These are phyloP conservation scores for Drosophila novamexicana DNA, from an alignment of 1,140 invertebrate species.

Conservation along the genomic window DNA sequence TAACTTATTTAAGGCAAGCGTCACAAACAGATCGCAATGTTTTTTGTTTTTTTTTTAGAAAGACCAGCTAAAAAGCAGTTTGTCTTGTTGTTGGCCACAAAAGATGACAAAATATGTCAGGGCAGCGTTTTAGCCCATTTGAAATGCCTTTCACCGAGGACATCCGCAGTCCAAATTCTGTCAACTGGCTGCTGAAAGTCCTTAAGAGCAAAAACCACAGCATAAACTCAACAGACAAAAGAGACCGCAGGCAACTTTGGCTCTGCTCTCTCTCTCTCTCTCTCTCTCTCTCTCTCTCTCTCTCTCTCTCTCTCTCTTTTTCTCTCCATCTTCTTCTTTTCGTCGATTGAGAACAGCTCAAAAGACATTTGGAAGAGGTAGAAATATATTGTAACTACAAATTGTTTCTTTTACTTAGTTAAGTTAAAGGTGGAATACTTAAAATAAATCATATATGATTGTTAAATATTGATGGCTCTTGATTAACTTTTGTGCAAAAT, in stretches of 20 bases:
- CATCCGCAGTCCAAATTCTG: slow-evolving; percentile 23
- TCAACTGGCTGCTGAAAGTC: slow-evolving; percentile 24
- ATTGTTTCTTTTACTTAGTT: too few relatives aligned
- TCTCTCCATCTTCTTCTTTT: background rate
- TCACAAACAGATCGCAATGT: background rate
- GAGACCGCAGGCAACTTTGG: slow-evolving; percentile 10
- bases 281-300: too few relatives aligned
- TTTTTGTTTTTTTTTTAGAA: background rate
- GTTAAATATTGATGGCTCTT: too few relatives aligned
- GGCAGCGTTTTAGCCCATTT: slow-evolving; percentile 20
- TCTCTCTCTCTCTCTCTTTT: too few relatives aligned
- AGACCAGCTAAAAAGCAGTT: slow-evolving; percentile 13
- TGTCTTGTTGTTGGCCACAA: slow-evolving; percentile 39
- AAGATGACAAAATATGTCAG: slow-evolving; percentile 40
- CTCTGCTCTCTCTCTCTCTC: background rate
- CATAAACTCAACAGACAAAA: slow-evolving; percentile 29
- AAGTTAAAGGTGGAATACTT: too few relatives aligned
- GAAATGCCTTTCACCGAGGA: slow-evolving; percentile 25
- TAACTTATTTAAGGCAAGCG: background rate
- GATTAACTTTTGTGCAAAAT: too few relatives aligned
- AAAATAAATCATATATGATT: too few relatives aligned
- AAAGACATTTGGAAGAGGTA: background rate
- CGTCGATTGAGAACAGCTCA: background rate
- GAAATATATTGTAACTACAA: too few relatives aligned
- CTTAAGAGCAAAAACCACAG: slow-evolving; percentile 10